These are phyloP conservation scores for human DNA, from an alignment of 2,113 vertebrate genomes.

Conservation along the genomic window DNA sequence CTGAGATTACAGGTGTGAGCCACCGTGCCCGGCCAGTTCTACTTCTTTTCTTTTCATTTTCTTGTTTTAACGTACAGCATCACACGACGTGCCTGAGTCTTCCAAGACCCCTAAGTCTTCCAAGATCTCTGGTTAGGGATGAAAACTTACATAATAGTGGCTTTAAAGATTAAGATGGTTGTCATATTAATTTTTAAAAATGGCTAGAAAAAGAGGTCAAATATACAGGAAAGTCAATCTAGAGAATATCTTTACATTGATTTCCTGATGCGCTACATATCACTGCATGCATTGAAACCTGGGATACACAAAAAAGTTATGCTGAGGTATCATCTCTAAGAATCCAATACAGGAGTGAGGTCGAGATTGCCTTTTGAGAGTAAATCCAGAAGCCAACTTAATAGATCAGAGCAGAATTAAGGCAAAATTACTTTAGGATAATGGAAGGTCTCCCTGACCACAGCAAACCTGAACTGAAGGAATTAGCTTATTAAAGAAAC, in stretches of 20 bases:
- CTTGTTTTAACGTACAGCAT: background rate
- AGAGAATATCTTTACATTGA: too few relatives aligned
- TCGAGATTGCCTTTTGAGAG: background rate
- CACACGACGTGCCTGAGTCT: too few relatives aligned
- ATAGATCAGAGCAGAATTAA: background rate
- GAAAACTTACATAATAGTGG: background rate
- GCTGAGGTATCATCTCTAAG: background rate
- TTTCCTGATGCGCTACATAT: rapidly evolving
- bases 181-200: background rate
- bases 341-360: background rate
- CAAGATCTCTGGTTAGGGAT: background rate
- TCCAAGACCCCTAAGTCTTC: background rate
- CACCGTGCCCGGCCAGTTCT: too few relatives aligned
- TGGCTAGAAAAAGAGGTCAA: background rate
- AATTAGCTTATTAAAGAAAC: background rate
- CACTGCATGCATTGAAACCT: rapidly evolving
- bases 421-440: background rate
- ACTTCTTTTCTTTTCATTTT: too few relatives aligned
- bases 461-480: too few relatives aligned
- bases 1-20: too few relatives aligned
- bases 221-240: rapidly evolving
- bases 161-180: background rate
- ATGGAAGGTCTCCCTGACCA: background rate
- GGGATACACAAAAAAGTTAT: background rate
- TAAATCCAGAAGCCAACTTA: background rate